Percentiles rank a stretch among this genome's conserved stretches.
Conservation (phyloP, 2,113 vertebrate genomes). For the Apodemus speciosus region DNA sequence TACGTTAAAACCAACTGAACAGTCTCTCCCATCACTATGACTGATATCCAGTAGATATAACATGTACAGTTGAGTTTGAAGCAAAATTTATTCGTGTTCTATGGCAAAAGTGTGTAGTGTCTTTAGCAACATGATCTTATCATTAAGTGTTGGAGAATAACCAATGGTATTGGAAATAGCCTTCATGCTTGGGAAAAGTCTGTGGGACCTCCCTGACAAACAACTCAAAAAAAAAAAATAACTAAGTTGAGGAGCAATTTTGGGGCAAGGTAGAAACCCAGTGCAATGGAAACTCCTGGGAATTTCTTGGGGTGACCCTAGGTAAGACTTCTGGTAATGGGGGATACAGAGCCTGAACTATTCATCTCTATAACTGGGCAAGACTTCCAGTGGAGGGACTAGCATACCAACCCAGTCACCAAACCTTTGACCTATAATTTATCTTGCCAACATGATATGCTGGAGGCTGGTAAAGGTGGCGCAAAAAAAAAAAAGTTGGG, state of each 20-base stretch:
- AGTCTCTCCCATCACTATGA: background rate
- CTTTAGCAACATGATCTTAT: background rate
- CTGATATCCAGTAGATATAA: background rate
- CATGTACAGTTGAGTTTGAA: background rate
- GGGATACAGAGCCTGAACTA: no score
- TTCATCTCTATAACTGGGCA: no score
- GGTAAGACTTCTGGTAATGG: no score
- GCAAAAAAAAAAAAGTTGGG: no score
- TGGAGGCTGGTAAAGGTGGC: no score
- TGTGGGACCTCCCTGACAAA: no score
- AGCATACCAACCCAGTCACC: no score
- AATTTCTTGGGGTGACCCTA: no score
- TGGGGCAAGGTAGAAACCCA: background rate
- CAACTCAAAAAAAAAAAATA: background rate
- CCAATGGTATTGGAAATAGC: background rate
- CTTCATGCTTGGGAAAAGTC: background rate
- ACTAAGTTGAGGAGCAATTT: background rate
- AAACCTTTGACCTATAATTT: no score
- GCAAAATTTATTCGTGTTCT: background rate
- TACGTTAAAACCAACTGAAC: background rate
- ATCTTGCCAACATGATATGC: no score
- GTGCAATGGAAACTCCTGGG: no score
- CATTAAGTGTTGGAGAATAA: background rate
- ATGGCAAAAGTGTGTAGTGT: background rate
- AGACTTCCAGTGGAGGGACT: no score